phyloP scores from a whole-genome alignment of 2,797 vertebrate species.

The Selene dorsalis region DNA sequence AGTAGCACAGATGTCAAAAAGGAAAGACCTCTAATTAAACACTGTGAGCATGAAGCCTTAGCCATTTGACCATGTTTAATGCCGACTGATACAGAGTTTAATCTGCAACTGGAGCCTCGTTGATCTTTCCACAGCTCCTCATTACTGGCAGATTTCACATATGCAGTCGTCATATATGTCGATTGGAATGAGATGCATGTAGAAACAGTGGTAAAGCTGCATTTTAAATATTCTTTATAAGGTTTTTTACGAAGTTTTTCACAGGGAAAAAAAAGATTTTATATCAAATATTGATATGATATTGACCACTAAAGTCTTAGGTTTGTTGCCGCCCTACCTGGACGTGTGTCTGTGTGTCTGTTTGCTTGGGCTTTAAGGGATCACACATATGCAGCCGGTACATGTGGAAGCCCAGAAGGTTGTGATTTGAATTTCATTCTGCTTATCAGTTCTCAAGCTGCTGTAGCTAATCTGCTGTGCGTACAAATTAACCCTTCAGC shows the following conservation, averaged over 20 bases:
- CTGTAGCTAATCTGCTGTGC: conserved; percentile 27
- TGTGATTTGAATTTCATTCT: conserved; percentile 44
- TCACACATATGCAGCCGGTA: conserved; percentile 20
- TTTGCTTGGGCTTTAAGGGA: not conserved
- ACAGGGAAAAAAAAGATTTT: not conserved
- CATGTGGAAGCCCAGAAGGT: conserved; percentile 16
- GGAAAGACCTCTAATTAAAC: conserved; percentile 33
- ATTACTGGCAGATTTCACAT: not conserved
- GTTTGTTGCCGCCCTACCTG: not conserved
- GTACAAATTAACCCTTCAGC: conserved; percentile 37
- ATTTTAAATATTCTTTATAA: not conserved
- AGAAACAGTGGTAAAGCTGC: not conserved
- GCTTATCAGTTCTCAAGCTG: conserved; percentile 45
- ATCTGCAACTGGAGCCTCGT: not conserved
- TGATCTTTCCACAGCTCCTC: not conserved
- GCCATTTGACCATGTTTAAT: conserved; percentile 22
- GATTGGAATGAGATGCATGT: too few species aligned
- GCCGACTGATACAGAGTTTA: conserved; percentile 18
- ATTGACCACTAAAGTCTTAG: not conserved
- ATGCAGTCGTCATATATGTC: not conserved
- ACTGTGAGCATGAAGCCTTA: conserved; percentile 25
- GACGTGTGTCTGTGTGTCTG: not conserved
- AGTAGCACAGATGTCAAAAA: conserved; percentile 26
- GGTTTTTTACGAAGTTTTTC: too few species aligned
- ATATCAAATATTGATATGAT: not conserved